Evolutionary conservation across 1,140 invertebrate genomes (phyloP).

Genomic region (Heliothis virescens): DNA sequence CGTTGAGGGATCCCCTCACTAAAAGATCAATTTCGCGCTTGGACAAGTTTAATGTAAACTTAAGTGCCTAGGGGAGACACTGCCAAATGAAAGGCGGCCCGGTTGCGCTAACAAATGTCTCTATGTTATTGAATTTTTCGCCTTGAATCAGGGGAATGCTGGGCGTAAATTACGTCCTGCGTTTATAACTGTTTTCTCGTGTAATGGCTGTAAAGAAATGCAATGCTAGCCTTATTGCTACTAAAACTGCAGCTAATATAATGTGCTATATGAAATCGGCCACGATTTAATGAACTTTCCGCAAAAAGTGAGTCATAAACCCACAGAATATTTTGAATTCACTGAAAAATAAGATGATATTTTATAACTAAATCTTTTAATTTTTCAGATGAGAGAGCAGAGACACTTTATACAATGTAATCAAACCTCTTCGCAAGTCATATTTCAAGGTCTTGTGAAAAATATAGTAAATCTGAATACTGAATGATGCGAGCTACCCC

Average conservation of each 20-base stretch:
- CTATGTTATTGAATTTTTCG: constrained; percentile 79
- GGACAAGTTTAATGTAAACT: constrained; percentile 84
- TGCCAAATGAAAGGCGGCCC: constrained; percentile 78
- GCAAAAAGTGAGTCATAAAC: too few relatives aligned
- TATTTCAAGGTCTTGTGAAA: background rate
- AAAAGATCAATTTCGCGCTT: constrained; percentile 85
- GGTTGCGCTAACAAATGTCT: constrained; percentile 79
- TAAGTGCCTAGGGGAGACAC: constrained; percentile 81
- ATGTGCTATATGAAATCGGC: background rate
- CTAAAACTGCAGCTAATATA: background rate
- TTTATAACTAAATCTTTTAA: background rate
- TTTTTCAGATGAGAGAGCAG: background rate
- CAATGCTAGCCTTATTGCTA: background rate
- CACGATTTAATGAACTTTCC: too few relatives aligned
- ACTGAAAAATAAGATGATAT: background rate
- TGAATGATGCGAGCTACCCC: background rate
- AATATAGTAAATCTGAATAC: constrained; percentile 11
- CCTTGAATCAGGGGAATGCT: constrained; percentile 56
- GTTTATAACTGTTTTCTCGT: constrained; percentile 37
- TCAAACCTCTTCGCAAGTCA: background rate
- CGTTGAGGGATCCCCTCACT: constrained; percentile 75
- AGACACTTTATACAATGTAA: background rate
- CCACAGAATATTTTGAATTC: background rate
- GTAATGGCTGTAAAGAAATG: constrained; percentile 20
- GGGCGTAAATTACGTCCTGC: constrained; percentile 56